Base-by-base conservation (phyloP, 2,113 vertebrate genomes). In the Perca flavescens region DNA sequence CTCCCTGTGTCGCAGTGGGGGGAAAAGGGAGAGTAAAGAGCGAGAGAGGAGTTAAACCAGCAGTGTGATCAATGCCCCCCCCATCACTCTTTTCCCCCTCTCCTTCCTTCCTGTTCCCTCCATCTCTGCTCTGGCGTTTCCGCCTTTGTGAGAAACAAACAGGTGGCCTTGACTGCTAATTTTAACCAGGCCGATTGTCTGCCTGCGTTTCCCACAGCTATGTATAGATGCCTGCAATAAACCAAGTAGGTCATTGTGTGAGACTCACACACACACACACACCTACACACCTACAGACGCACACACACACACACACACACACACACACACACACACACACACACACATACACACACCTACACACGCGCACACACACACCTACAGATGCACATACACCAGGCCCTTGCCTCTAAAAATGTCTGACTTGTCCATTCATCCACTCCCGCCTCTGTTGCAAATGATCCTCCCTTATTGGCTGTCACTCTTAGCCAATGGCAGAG, bases 111-210 rank as follows among this genome's bases (percentile, higher is more conserved):
- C 88, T 79, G 77, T 68, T 84, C 62, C 79, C 82, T 84, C 84
- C 72, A 71, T 84, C 80, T 75, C 74, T 71, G 66, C 77, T 63
- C 80, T 63, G 63, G 61, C 67, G 54, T 89, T 87, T 87, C 90
- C 83, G 82, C 70, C 74, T 82, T 79, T 83, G 83, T 82, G 79
- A 89, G 85, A 84, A 67, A 47, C 77, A 79, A 72, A 91, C 90
- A 94, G 91, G 91, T 92, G 93, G 88, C 70, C 86, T 71, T 79
- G 93, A 92, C 92, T 92, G 90, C 91, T 94, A 92, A 93, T 94
- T 93, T 90, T 87, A 89, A 84, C 69, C 82, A 8, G 63, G 47
- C 50, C 21, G 79, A 90, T 86, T 93, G 91, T 92, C 84, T 57
- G 74, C 67, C 34, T 56, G 73, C 46, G 31, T 87, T 92, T 91